Evolutionary conservation across 2,797 vertebrate genomes (phyloP).

Genomic region (Sylvilagus floridanus): DNA sequence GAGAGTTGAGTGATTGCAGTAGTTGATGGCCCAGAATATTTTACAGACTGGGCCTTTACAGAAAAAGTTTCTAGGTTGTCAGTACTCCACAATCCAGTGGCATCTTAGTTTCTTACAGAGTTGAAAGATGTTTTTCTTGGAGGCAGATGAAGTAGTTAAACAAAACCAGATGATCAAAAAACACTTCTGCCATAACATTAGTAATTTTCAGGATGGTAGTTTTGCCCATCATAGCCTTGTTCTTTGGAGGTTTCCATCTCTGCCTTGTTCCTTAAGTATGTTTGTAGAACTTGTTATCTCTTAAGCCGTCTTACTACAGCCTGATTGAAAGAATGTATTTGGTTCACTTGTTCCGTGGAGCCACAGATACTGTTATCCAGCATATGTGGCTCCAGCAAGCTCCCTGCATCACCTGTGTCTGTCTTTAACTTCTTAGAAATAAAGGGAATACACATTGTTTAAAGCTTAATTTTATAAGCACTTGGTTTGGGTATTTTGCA

Average conservation of each 20-base stretch:
- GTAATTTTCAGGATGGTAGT: constrained; percentile 87
- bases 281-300: constrained; percentile 88
- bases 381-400: constrained; percentile 95
- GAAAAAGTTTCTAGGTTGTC: constrained; percentile 82
- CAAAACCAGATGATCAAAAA: constrained; percentile 90
- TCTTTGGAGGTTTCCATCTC: constrained; percentile 89
- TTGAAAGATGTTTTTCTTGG: constrained; percentile 90
- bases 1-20: neutral
- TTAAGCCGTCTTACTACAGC: constrained; percentile 95
- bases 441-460: constrained; percentile 97
- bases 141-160: constrained; percentile 89
- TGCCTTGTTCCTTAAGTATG: constrained; percentile 86
- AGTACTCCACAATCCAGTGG: constrained; percentile 87
- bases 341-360: constrained; percentile 96
- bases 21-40: neutral
- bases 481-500: constrained; percentile 98
- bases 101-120: constrained; percentile 89
- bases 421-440: constrained; percentile 98
- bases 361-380: constrained; percentile 96
- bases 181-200: constrained; percentile 87
- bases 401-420: constrained; percentile 95
- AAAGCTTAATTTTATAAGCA: constrained; percentile 97
- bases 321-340: constrained; percentile 95
- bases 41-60: constrained; percentile 14
- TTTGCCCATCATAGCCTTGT: constrained; percentile 89